These are phyloP conservation scores for Mesorhabditis spiculigera DNA, from an alignment of 2,888 invertebrate species.

Conservation along the genomic window DNA sequence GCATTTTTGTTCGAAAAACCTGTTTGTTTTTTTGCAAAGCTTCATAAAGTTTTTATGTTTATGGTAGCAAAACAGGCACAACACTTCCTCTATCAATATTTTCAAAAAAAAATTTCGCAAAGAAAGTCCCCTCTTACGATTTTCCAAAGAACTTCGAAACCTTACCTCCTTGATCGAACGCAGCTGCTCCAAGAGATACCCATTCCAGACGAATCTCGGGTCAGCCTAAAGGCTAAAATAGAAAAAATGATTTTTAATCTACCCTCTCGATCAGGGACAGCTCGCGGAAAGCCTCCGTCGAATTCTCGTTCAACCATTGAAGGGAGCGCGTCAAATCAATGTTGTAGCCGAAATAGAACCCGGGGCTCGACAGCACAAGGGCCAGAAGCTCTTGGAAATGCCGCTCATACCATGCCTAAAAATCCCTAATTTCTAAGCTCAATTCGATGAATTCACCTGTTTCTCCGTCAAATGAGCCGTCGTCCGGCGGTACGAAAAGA, in stretches of 20 bases:
- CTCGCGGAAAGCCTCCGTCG: constrained; percentile 42
- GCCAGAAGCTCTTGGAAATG: constrained; percentile 81
- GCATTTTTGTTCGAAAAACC: too few species aligned
- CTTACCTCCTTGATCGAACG: constrained; percentile 28
- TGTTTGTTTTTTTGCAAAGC: too few species aligned
- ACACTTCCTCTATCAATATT: too few species aligned
- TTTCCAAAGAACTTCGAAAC: neutral
- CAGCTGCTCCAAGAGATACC: constrained; percentile 65
- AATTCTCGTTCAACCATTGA: constrained; percentile 59
- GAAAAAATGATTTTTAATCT: constrained; percentile 9
- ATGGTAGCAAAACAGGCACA: too few species aligned
- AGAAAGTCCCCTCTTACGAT: neutral
- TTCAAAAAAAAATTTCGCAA: neutral
- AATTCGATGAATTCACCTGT: constrained; percentile 65
- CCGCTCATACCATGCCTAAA: constrained; percentile 70
- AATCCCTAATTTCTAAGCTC: neutral
- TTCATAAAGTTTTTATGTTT: too few species aligned
- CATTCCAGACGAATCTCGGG: constrained; percentile 88
- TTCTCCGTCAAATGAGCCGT: constrained; percentile 78
- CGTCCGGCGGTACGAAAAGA: constrained; percentile 78
- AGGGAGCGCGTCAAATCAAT: constrained; percentile 32
- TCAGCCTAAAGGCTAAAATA: constrained; percentile 68
- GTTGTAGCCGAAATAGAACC: constrained; percentile 87
- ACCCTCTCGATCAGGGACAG: constrained; percentile 42
- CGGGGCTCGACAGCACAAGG: constrained; percentile 76